Base-by-base conservation (phyloP, 2,888 invertebrate species). In the Eulithis testata region DNA sequence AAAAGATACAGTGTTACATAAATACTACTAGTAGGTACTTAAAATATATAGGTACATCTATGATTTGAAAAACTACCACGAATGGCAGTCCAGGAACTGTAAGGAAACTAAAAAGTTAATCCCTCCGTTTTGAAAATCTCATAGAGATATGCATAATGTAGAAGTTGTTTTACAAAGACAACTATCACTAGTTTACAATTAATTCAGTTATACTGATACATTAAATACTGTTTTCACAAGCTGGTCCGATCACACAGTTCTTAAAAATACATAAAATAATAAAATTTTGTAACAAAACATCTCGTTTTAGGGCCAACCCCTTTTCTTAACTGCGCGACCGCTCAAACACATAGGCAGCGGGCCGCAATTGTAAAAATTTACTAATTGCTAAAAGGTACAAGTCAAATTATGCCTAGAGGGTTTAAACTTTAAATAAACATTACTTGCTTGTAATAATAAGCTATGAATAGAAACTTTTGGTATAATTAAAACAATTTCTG, bases 131-230 rank as follows among this genome's bases (percentile, higher is more conserved):
- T 56, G 59, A 66, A 63, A 77, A 82, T 79, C 78, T 81, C 80
- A 78, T 73, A 71, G 73, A 79, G 81, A 84, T 79, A 82, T 79
- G 81, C 73, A 81, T 81, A 81, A 83, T 84, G 80, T 81, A 80
- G 77, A 80, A 77, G 80, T 74, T 79, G 76, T 68, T 73, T 71
- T 69, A 75, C 76, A 72, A 75, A 73, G 71, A 78, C 76, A 69
- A 75, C 78, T 76, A 81, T 78, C 77, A 79, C 78, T 80, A 81
- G 63, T 62, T 66, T 65, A 78, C 76, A 78, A 77, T 75, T 74
- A 72, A 68, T 77, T 89, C 89, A 91, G 90, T 90, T 88, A 77
- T 63, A 90, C 90, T 90, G 90, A 88, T 74, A 75, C 76, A 78
- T 80, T 71, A 73, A 79, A 76, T 76, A 80, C 76, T 78, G 80